Base-by-base conservation (phyloP, 2,888 invertebrate species). In the Heliothis peltigera region DNA sequence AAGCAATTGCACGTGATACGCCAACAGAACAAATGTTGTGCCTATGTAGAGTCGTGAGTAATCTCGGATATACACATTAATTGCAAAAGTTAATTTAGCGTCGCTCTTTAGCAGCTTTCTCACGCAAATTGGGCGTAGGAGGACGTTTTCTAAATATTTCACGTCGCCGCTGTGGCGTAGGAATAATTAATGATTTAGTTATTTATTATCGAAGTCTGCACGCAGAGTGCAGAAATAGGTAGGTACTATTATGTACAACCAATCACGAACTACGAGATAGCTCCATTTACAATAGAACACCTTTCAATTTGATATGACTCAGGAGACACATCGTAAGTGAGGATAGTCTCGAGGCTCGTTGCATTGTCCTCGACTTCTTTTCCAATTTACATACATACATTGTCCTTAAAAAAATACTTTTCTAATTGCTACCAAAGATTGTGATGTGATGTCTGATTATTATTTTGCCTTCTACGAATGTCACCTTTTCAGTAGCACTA, bases 141-240 rank as follows among this genome's bases (percentile, higher is more conserved):
- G 86, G 89, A 87, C 82, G 85, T 86, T 87, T 87, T 85, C 85
- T 85, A 86, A 88, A 88, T 89, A 87, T 86, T 87, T 85, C 83
- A 87, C 82, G 83, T 84, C 83, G 82, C 77, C 80, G 79, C 80
- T 72, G 81, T 64, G 73, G 74, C 80, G 80, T 75, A 64, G 71
- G 79, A 81, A 86, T 89, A 88, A 91, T 88, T 89, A 90, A 89
- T 88, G 82, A 87, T 84, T 81, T 81, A 64, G 80, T 87, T 82
- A 88, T 89, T 87, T 87, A 86, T 73, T 83, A 84, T 69, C 53
- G 48, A 66, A 57, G 61, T 61, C 48, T 52, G 63, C 70, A 74
- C 61, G 74, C 64, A 64, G 67, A 48, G 73, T 74, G 67, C 70
- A 70, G 46, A 63, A 71, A 65, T 64, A 73, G 74, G 73, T 70